Conservation (phyloP, 2,113 vertebrate genomes). For the Tricholaema leucomelas region DNA sequence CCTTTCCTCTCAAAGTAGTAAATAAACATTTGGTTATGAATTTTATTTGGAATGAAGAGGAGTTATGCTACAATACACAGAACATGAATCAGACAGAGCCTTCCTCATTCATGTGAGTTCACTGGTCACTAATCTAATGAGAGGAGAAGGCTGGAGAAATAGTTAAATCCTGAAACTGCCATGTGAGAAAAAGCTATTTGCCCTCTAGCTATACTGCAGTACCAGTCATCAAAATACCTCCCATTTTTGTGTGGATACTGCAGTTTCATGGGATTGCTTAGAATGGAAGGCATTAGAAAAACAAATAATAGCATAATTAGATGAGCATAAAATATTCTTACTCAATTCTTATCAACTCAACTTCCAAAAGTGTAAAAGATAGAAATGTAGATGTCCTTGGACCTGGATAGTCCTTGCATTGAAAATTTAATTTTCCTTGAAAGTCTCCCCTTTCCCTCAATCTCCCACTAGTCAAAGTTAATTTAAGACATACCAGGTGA, state of each 20-base stretch:
- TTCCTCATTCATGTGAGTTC: not conserved
- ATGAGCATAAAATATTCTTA: not conserved
- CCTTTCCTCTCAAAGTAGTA: not conserved
- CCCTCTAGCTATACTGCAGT: not conserved
- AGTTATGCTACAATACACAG: not conserved
- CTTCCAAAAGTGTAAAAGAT: not conserved
- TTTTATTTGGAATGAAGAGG: not conserved
- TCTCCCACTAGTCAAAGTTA: not conserved
- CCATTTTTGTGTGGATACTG: not conserved
- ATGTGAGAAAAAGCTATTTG: not conserved
- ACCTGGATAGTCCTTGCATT: not conserved
- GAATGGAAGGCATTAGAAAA: conserved; percentile 11
- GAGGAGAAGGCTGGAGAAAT: not conserved
- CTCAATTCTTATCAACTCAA: not conserved
- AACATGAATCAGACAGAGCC: not conserved
- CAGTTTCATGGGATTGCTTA: not conserved
- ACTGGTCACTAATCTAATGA: not conserved
- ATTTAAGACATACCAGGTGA: not conserved
- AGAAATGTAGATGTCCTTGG: not conserved
- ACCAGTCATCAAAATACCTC: not conserved
- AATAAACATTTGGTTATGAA: not conserved
- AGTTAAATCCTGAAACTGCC: not conserved
- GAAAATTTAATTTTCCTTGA: conserved; percentile 2
- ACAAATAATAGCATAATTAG: conserved; percentile 7
- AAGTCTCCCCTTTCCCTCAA: not conserved